Conservation (phyloP, 2,113 vertebrate species). For the Podiceps cristatus region DNA sequence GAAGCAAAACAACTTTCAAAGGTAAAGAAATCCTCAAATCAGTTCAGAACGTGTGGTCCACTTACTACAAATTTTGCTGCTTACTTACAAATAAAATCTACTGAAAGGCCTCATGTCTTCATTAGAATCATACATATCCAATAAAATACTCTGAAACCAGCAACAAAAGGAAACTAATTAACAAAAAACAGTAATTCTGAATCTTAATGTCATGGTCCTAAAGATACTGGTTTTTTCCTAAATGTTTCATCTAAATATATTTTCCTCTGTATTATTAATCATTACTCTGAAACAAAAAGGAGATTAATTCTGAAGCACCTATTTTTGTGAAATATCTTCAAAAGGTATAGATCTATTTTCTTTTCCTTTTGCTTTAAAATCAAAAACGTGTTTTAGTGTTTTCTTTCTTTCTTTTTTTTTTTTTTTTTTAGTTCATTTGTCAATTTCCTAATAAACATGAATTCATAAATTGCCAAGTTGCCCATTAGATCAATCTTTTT, state of each 20-base stretch:
- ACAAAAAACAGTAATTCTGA: neutral
- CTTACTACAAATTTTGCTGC: neutral
- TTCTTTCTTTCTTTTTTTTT: neutral
- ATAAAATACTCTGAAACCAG: neutral
- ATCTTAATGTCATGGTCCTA: neutral
- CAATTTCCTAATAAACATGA: neutral
- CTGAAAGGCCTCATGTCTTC: neutral
- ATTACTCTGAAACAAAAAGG: neutral
- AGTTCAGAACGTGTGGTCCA: neutral
- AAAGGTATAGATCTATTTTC: neutral
- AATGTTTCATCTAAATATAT: neutral
- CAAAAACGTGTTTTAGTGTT: rapidly evolving
- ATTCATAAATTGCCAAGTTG: neutral
- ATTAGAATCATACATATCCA: neutral
- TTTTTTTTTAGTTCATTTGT: neutral
- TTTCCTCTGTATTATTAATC: neutral
- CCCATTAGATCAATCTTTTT: neutral
- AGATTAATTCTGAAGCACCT: neutral
- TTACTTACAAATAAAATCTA: neutral
- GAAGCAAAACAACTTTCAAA: neutral
- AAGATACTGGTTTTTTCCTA: neutral
- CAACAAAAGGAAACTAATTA: neutral
- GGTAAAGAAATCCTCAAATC: neutral
- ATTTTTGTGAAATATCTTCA: neutral
- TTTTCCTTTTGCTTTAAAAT: neutral